Percentiles rank a stretch among this genome's conserved stretches.
Conservation (phyloP, 1,140 invertebrate species). For the Harlomillsia oculata region DNA sequence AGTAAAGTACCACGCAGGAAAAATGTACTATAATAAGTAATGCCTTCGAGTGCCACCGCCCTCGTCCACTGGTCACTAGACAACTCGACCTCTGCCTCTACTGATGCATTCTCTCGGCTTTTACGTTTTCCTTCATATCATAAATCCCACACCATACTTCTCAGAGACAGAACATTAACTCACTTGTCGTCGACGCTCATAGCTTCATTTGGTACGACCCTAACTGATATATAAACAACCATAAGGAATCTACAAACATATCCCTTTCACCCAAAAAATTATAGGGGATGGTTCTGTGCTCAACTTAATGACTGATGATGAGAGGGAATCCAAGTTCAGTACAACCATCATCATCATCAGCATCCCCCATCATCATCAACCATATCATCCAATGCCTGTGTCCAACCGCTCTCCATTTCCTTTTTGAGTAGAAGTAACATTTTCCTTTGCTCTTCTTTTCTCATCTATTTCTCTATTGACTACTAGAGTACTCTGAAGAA, state of each 20-base stretch:
- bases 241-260: neutral
- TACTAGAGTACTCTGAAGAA: no score
- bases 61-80: no score
- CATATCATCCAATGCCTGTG: neutral
- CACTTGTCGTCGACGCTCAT: neutral
- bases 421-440: neutral
- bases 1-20: no score
- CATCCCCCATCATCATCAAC: conserved; percentile 2
- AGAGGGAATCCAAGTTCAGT: conserved; percentile 9
- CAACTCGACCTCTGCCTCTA: no score
- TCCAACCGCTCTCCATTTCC: neutral
- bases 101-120: no score
- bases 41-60: no score
- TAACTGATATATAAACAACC: neutral
- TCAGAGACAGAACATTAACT: neutral
- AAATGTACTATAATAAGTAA: no score
- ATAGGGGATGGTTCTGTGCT: no score
- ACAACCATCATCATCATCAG: conserved; percentile 13
- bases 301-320: conserved; percentile 12
- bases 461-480: neutral
- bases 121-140: no score
- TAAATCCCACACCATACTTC: neutral
- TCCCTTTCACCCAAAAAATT: no score
- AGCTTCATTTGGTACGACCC: neutral
- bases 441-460: neutral